Base-by-base conservation (phyloP, 2,888 invertebrate species). In the Sepiola atlantica region DNA sequence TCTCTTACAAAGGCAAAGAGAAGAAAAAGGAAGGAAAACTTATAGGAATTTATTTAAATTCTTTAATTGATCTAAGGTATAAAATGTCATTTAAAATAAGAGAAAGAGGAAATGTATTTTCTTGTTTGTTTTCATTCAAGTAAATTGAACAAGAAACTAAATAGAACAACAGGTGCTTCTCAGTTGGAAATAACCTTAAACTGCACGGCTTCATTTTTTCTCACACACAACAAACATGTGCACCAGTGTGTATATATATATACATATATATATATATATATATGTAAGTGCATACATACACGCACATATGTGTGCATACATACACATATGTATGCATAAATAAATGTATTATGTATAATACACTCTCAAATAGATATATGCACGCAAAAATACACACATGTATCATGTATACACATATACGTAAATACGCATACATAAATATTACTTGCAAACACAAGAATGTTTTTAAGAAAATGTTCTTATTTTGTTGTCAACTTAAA, bases 151-250 rank as follows among this genome's bases (percentile, higher is more conserved):
- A 45, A 14, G n/a, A 61, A 61, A 61, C 21, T 28, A 20, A 24
- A 28, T 28, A 28, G 28, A 14, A 14, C 8, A 77, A 77, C 77
- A 77, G 77, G 77, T 77, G 77, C n/a, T 77, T 77, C 77, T 77
- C 32, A 77, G n/a, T 77, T 77, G 77, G 77, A 77, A 77, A 61
- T 61, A 77, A 77, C 77, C 77, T 32, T n/a, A 77, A 77, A 77
- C 16, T 77, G n/a, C 77, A 77, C n/a, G 77, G 77, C n/a, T 77
- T 77, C n/a, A 8, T 77, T 77, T 77, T 77, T 77, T 77, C 77
- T n/a, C n/a, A 16, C n/a, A 14, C 14, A 21, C 2, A 2, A 45
- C 45, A 45, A 45, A 45, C 45, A 45, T 45, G 45, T 45, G 8
- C 45, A 45, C 45, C 45, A 45, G 45, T 45, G 45, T 10, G 8